These are phyloP conservation scores for Mormyrops attenuatus DNA, from an alignment of 2,797 vertebrate species.

Conservation along the genomic window DNA sequence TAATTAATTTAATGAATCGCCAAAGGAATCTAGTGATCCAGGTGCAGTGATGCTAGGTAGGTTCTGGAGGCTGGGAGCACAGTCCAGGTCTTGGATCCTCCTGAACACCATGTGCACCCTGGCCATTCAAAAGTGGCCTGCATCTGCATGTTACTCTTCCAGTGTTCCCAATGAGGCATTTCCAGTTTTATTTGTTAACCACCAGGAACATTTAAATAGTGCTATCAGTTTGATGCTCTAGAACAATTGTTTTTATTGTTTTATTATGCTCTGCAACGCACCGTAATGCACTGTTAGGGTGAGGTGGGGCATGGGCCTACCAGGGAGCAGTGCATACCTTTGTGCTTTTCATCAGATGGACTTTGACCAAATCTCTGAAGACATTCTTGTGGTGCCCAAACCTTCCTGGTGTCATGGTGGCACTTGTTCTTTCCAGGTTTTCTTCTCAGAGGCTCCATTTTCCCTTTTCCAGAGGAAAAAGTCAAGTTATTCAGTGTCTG, in stretches of 20 bases:
- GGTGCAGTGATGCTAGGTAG: neutral
- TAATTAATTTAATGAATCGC: neutral
- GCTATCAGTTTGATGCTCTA: conserved; percentile 38
- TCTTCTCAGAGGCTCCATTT: conserved; percentile 12
- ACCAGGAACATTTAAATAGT: conserved; percentile 28
- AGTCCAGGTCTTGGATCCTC: neutral
- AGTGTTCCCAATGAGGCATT: conserved; percentile 35
- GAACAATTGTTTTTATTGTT: conserved; percentile 29
- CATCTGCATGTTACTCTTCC: conserved; percentile 50
- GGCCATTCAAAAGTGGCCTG: conserved; percentile 27
- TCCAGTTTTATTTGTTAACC: conserved; percentile 38
- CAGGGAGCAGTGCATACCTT: too few species aligned
- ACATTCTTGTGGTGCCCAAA: neutral
- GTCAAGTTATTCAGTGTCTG: neutral
- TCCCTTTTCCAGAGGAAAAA: neutral
- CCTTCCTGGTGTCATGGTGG: neutral
- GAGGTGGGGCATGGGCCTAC: too few species aligned
- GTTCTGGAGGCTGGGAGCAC: neutral
- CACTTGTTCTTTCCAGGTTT: conserved; percentile 25
- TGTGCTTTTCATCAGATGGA: too few species aligned
- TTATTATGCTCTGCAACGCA: conserved; percentile 1
- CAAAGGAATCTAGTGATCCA: neutral
- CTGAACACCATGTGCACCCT: conserved; percentile 9
- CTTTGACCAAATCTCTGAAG: neutral
- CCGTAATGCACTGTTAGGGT: too few species aligned